These are phyloP conservation scores for Oncorhynchus clarkii DNA, from an alignment of 2,113 vertebrate species.

Conservation along the genomic window DNA sequence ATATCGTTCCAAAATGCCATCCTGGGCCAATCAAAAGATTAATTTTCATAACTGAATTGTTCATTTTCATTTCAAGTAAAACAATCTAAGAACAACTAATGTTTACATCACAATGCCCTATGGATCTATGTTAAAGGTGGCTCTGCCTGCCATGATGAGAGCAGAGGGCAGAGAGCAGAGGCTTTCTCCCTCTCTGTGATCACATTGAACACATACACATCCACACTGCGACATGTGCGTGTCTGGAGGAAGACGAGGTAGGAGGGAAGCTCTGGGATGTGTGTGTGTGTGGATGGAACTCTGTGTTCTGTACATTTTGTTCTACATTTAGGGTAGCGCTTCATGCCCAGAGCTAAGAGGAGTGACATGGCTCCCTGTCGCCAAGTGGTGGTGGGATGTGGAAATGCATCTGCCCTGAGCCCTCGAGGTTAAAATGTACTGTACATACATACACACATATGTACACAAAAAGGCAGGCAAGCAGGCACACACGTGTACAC, in stretches of 20 bases:
- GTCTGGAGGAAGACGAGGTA: background rate
- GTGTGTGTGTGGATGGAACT: slow-evolving; percentile 33
- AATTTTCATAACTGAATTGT: too few relatives aligned
- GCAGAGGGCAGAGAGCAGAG: background rate
- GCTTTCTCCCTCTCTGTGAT: background rate
- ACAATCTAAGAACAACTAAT: background rate
- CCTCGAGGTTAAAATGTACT: background rate
- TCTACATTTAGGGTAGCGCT: slow-evolving; percentile 18
- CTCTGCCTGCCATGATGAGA: background rate
- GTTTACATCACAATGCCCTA: background rate
- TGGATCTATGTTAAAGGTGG: background rate
- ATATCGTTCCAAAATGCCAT: too few relatives aligned
- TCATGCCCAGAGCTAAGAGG: background rate
- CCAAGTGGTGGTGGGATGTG: slow-evolving; percentile 48
- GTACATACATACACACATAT: background rate
- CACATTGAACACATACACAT: background rate
- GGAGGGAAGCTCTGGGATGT: background rate
- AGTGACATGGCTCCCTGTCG: background rate
- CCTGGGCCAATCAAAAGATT: too few relatives aligned
- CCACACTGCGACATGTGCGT: slow-evolving; percentile 2
- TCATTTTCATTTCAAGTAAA: background rate
- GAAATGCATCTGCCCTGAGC: background rate
- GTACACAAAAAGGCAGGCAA: too few relatives aligned
- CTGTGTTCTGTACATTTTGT: slow-evolving; percentile 66
- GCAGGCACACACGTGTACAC: background rate